phyloP scores from a whole-genome alignment of 2,888 invertebrate genomes.

The Minunthozetes semirufus region DNA sequence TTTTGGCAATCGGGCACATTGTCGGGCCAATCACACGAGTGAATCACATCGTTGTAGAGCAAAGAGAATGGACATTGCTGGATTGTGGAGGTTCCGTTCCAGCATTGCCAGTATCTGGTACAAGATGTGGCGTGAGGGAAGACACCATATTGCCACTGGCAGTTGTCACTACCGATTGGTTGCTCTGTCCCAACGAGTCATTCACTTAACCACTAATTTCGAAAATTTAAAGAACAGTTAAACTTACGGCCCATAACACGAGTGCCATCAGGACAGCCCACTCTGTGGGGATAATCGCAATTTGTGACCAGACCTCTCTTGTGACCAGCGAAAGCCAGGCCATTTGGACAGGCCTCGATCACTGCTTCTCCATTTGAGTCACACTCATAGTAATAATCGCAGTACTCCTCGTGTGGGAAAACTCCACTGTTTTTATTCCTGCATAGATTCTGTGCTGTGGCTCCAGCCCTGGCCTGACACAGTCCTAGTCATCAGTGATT shows the following conservation, averaged over 20 bases:
- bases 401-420: slow-evolving; percentile 54
- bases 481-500: background rate
- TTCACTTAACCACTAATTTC: background rate
- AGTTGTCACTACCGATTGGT: slow-evolving; percentile 74
- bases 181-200: slow-evolving; percentile 56
- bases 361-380: slow-evolving; percentile 67
- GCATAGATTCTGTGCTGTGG: slow-evolving; percentile 36
- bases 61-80: slow-evolving; percentile 85
- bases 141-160: slow-evolving; percentile 86
- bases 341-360: slow-evolving; percentile 82
- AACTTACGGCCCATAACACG: slow-evolving; percentile 43
- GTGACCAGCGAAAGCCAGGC: slow-evolving; percentile 79
- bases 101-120: slow-evolving; percentile 88
- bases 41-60: slow-evolving; percentile 79
- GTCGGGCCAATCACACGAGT: slow-evolving; percentile 90
- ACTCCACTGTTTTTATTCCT: slow-evolving; percentile 40
- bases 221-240: background rate
- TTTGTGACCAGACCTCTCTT: slow-evolving; percentile 50
- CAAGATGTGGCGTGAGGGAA: slow-evolving; percentile 89
- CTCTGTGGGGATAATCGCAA: slow-evolving; percentile 44
- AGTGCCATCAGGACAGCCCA: slow-evolving; percentile 43
- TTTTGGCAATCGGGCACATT: slow-evolving; percentile 88
- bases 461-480: slow-evolving; percentile 33
- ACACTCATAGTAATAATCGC: slow-evolving; percentile 79
- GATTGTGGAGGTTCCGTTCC: slow-evolving; percentile 87